Base-by-base conservation (phyloP, 1,140 invertebrate genomes). In the Conus ventricosus region DNA sequence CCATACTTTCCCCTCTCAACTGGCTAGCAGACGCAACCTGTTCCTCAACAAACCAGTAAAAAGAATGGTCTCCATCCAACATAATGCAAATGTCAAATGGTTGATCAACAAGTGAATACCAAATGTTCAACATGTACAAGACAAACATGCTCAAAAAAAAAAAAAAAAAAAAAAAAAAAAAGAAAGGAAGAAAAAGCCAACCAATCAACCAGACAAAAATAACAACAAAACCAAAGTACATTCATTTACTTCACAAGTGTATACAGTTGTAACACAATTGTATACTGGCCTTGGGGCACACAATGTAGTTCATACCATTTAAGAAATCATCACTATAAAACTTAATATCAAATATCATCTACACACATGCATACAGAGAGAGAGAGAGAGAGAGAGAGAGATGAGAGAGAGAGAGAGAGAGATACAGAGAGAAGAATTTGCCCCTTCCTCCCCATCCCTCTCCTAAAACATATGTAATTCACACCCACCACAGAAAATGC, bases 201-300 rank as follows among this genome's bases (percentile, higher is more conserved):
- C 11, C 57, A 60, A 60, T 15, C 57, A 15, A 8, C 8, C 57
- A 60, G 8, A 71, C 67, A 71, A 71, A 23, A 20, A 71, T 23
- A 71, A 71, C 67, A 71, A 71, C 60, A 63, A 71, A 71, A 71
- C 67, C 11, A 71, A 71, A 71, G 20, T 71, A 71, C 23, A 71
- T 71, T 71, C 17, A 71, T 23, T 71, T 71, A 71, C 20, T 71
- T 71, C 23, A 23, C 17, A 10, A 71, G 23, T 71, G 67, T 71
- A 71, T 71, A 71, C 67, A 71, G 67, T 71, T 71, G 67, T 71
- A n/a, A 71, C 67, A 71, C 67, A 71, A 71, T 71, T 71, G 67
- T 23, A 71, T 71, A 71, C 67, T 71, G 67, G 67, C 67, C 67
- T 71, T 23, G 23, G 11, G 67, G 20, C 67, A 23, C 11, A 71